phyloP scores from a whole-genome alignment of 2,888 invertebrate species.

The Steinernema carpocapsae region DNA sequence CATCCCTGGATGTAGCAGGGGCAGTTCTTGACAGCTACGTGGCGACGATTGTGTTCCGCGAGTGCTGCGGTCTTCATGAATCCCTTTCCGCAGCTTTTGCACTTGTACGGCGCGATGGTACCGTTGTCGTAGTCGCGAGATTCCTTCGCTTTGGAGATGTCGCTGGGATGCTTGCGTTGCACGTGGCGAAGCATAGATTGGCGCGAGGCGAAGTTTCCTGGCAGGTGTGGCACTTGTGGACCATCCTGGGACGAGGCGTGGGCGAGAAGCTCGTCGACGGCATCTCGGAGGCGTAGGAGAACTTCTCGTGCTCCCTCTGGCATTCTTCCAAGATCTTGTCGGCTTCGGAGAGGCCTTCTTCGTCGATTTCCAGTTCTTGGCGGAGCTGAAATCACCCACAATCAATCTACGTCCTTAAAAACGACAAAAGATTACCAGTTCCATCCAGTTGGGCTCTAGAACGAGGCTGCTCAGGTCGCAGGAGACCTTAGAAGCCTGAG shows the following conservation, averaged over 20 bases:
- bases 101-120: neutral
- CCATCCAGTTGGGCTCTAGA: neutral
- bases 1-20: neutral
- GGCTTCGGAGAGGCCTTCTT: neutral
- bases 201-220: neutral
- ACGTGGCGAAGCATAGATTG: neutral
- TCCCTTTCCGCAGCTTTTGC: slow-evolving; percentile 1
- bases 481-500: no score
- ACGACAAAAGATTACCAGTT: neutral
- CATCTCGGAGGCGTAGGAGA: neutral
- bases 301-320: neutral
- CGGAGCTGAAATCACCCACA: neutral
- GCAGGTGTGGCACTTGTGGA: neutral
- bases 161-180: slow-evolving; percentile 2
- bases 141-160: neutral
- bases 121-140: neutral
- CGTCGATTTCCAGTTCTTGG: neutral
- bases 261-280: neutral
- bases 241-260: neutral
- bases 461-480: neutral
- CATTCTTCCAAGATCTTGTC: slow-evolving; percentile 2
- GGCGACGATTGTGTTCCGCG: neutral
- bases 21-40: neutral
- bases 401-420: neutral
- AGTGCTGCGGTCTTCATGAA: neutral